A percentile compares a stretch with the other conserved stretches of the same genome.
Evolutionary conservation across 2,797 vertebrate genomes (phyloP).

Genomic region (Pogoniulus pusillus): DNA sequence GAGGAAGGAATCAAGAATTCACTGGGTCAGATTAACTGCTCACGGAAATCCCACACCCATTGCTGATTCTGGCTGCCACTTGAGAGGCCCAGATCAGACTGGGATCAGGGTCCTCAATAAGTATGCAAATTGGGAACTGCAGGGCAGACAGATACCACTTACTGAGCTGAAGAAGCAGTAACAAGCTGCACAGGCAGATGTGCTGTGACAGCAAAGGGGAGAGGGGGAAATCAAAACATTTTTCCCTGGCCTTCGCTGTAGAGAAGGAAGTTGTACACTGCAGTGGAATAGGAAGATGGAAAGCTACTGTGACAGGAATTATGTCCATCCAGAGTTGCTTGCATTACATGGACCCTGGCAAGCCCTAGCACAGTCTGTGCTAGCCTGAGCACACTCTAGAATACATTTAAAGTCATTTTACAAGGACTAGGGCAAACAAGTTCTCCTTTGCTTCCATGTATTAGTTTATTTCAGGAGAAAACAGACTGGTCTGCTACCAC

Average conservation of each 20-base stretch:
- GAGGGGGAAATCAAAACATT: neutral
- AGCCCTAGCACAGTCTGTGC: neutral
- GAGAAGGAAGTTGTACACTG: neutral
- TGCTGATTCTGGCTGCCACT: neutral
- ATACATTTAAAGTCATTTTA: slow-evolving; percentile 4
- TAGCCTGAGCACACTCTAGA: neutral
- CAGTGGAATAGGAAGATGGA: neutral
- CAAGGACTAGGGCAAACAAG: neutral
- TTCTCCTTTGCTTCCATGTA: neutral
- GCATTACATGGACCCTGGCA: neutral
- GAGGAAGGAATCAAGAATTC: neutral
- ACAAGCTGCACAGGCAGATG: neutral
- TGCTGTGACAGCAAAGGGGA: neutral
- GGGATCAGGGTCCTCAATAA: neutral
- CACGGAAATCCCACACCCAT: neutral
- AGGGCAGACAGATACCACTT: neutral
- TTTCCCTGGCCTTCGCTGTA: neutral
- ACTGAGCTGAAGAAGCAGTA: neutral
- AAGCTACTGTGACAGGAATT: neutral
- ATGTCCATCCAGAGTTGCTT: neutral
- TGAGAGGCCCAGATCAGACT: neutral
- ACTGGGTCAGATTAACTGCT: neutral
- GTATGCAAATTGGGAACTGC: neutral
- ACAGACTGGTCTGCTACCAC: neutral
- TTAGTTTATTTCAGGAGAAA: neutral